Conservation (phyloP, 2,888 invertebrate species). For the Lepidocyrtinus sp. region DNA sequence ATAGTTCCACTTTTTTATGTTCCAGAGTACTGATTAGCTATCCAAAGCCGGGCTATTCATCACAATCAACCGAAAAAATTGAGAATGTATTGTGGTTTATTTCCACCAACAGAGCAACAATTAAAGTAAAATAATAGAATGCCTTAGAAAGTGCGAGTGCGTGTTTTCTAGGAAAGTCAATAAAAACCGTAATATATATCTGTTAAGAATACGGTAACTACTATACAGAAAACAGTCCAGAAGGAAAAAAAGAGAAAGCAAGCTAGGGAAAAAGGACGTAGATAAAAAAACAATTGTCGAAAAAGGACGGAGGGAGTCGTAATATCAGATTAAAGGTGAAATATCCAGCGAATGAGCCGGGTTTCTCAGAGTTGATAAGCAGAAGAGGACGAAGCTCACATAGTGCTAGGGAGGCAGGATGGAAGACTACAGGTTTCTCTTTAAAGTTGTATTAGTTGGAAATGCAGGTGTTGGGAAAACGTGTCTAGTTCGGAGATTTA, state of each 20-base stretch:
- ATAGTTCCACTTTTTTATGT: too few relatives aligned
- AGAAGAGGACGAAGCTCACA: slow-evolving; percentile 21
- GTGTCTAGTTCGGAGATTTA: slow-evolving; percentile 95
- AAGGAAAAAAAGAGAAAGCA: background rate
- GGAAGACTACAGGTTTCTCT: slow-evolving; percentile 99
- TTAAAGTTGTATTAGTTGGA: slow-evolving; percentile 98
- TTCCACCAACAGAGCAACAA: slow-evolving; percentile 3
- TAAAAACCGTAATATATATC: too few relatives aligned
- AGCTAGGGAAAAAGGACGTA: slow-evolving; percentile 6
- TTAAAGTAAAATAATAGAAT: too few relatives aligned
- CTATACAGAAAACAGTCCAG: background rate
- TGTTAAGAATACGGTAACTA: slow-evolving; percentile 20
- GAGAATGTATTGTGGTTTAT: too few relatives aligned
- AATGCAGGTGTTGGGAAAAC: slow-evolving; percentile 99
- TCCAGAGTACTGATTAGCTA: too few relatives aligned
- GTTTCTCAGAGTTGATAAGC: slow-evolving; percentile 40
- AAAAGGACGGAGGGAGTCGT: slow-evolving; percentile 56
- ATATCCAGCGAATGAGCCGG: slow-evolving; percentile 47
- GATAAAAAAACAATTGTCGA: slow-evolving; percentile 15
- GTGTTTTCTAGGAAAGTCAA: too few relatives aligned
- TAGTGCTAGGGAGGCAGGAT: slow-evolving; percentile 75
- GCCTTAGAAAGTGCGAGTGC: too few relatives aligned
- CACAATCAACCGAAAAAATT: too few relatives aligned
- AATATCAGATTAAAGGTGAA: slow-evolving; percentile 52
- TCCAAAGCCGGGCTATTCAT: too few relatives aligned